Evolutionary conservation across 2,113 vertebrate species (phyloP).

Genomic region (Myocastor coypus): DNA sequence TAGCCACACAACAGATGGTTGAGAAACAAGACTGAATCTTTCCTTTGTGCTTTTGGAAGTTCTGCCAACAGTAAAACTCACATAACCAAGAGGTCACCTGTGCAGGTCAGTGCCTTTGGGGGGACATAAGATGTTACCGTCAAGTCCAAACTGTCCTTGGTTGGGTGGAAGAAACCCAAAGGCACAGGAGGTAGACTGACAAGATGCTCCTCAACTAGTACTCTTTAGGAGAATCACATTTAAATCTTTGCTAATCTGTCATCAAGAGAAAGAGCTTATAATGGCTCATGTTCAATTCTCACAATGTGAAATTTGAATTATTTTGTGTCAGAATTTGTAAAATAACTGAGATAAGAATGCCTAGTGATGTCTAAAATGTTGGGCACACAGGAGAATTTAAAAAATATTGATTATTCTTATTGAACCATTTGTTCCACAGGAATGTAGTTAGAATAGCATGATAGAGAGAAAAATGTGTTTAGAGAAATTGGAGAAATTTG

Average conservation of each 20-base stretch:
- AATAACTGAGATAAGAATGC: background rate
- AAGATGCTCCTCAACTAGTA: background rate
- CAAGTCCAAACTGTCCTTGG: background rate
- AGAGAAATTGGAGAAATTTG: background rate
- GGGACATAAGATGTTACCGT: too few relatives aligned
- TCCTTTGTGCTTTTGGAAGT: background rate
- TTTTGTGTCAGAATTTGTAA: background rate
- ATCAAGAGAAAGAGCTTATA: background rate
- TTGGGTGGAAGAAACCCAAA: background rate
- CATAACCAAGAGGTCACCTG: background rate
- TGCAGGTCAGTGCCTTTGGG: background rate
- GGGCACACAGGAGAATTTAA: background rate
- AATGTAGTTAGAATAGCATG: background rate
- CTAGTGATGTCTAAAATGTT: background rate
- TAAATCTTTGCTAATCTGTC: background rate
- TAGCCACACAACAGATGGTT: background rate
- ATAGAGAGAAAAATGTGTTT: background rate
- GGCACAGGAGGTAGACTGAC: background rate
- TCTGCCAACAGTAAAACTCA: background rate
- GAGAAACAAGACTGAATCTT: background rate
- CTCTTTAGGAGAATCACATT: background rate
- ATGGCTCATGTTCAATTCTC: background rate
- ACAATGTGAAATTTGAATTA: background rate
- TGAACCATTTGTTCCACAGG: too few relatives aligned
- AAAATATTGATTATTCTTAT: too few relatives aligned